Evolutionary conservation across 2,113 vertebrate genomes (phyloP).

Genomic region (Gulo gulo): DNA sequence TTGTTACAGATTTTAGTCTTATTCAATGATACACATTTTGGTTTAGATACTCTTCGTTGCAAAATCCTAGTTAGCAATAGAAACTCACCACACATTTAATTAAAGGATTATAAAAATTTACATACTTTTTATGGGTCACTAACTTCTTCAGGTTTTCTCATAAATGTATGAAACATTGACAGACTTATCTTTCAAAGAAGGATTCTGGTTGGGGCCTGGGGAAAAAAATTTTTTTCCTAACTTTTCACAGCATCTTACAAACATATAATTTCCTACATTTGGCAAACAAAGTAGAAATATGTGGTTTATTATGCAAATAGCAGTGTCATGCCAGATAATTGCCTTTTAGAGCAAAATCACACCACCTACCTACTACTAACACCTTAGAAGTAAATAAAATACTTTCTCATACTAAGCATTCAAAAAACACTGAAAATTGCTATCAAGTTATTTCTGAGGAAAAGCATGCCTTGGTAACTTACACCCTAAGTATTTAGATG

Average conservation of each 20-base stretch:
- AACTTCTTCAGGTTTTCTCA: constrained; percentile 35
- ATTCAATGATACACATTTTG: constrained; percentile 42
- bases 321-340: neutral
- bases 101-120: constrained; percentile 41
- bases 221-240: neutral
- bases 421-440: constrained; percentile 32
- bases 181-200: constrained; percentile 11
- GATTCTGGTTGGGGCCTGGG: neutral
- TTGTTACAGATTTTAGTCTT: constrained; percentile 41
- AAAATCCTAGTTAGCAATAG: constrained; percentile 38
- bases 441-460: neutral
- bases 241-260: neutral
- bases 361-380: neutral
- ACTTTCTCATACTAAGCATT: neutral
- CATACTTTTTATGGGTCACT: constrained; percentile 7
- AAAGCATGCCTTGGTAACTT: neutral
- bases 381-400: neutral
- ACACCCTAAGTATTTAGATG: constrained; percentile 42
- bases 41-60: neutral
- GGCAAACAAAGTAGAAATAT: constrained; percentile 30
- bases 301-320: constrained; percentile 48
- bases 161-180: neutral
- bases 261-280: constrained; percentile 18
- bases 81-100: constrained; percentile 40
- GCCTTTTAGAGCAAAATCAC: constrained; percentile 36